phyloP scores from a whole-genome alignment of 2,888 invertebrate genomes.

The Epirrhoe alternata region DNA sequence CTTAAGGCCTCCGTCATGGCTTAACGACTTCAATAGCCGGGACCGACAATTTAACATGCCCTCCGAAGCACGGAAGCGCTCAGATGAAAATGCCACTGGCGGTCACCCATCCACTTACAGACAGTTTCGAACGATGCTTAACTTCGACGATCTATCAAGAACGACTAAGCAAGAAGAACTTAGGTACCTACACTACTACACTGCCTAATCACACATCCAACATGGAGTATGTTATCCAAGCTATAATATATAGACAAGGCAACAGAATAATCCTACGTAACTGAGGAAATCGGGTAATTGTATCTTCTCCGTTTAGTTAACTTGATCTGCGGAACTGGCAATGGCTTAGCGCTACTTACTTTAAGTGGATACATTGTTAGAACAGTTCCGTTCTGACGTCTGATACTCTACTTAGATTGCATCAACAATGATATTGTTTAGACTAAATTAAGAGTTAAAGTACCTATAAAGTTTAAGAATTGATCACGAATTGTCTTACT shows the following conservation, averaged over 20 bases:
- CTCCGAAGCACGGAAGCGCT: no score
- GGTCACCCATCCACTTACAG: no score
- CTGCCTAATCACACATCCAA: not conserved
- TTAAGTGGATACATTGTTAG: constrained; percentile 29
- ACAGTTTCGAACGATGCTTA: no score
- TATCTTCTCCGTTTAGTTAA: not conserved
- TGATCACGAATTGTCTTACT: constrained; percentile 28
- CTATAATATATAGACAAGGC: no score
- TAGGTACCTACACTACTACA: no score
- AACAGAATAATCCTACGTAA: not conserved
- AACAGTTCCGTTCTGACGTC: constrained; percentile 37
- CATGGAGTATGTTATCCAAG: constrained; percentile 6
- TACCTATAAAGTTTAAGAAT: constrained; percentile 14
- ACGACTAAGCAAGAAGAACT: no score
- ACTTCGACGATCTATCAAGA: no score
- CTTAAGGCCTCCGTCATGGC: no score
- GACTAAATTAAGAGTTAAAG: constrained; percentile 33
- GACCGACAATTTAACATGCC: no score
- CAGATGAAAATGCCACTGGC: no score
- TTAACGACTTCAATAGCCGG: no score
- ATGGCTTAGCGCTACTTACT: constrained; percentile 27
- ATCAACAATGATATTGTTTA: constrained; percentile 43
- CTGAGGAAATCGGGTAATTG: not conserved
- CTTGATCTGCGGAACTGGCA: constrained; percentile 21
- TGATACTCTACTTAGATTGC: constrained; percentile 47